Evolutionary conservation across 2,113 vertebrate species (phyloP).

Genomic region (Microcebus lehilahytsara): DNA sequence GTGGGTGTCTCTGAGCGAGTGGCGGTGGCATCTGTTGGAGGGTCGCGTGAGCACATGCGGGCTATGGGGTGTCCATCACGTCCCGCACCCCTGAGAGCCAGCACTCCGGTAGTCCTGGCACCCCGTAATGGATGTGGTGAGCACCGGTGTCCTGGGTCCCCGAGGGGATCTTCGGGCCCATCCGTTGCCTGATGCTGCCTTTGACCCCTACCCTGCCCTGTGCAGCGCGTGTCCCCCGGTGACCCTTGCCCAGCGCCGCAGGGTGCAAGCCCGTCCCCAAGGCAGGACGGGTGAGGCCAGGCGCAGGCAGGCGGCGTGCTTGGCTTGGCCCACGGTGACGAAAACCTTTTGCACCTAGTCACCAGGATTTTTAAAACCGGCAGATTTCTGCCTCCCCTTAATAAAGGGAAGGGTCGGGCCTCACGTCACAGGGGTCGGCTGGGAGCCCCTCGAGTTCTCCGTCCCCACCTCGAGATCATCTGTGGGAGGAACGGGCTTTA

Average conservation of each 20-base stretch:
- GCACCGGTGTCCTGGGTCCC: neutral
- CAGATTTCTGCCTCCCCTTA: neutral
- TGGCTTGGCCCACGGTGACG: neutral
- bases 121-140: fast-evolving
- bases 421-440: neutral
- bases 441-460: neutral
- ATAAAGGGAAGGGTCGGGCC: neutral
- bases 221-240: too few relatives aligned
- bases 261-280: too few relatives aligned
- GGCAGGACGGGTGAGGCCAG: neutral
- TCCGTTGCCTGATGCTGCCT: neutral
- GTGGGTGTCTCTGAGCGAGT: neutral
- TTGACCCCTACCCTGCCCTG: neutral
- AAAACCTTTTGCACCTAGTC: neutral
- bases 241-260: neutral
- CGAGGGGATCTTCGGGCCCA: neutral
- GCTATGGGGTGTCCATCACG: fast-evolving
- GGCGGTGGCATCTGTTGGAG: neutral
- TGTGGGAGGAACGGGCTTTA: neutral
- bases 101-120: neutral
- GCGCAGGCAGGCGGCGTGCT: fast-evolving
- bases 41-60: neutral
- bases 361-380: neutral
- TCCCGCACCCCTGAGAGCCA: neutral
- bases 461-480: neutral